These are phyloP conservation scores for Melolontha melolontha DNA, from an alignment of 2,888 invertebrate species.

Conservation along the genomic window DNA sequence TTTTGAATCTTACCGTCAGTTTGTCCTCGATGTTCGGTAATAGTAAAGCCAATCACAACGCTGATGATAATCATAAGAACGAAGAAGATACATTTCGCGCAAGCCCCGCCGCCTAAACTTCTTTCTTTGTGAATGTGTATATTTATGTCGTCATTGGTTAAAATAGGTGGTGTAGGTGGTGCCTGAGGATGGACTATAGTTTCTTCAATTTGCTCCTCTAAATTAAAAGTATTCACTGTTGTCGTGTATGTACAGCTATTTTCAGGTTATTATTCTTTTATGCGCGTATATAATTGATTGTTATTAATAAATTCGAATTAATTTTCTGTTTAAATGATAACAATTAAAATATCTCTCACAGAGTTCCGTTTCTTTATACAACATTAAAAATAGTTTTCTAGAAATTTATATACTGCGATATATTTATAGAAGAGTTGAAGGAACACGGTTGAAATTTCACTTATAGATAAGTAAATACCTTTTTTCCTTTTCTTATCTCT, in stretches of 20 bases:
- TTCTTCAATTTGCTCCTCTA: slow-evolving; percentile 50
- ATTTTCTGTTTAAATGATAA: no score
- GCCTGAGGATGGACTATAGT: slow-evolving; percentile 56
- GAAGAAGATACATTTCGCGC: slow-evolving; percentile 87
- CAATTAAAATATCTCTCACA: no score
- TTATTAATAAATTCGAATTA: no score
- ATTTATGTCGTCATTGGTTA: slow-evolving; percentile 73
- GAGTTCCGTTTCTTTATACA: neutral
- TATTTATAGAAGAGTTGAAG: slow-evolving; percentile 15
- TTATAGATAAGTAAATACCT: slow-evolving; percentile 69
- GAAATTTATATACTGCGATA: slow-evolving; percentile 9
- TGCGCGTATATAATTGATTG: no score
- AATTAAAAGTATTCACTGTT: neutral
- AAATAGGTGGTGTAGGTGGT: slow-evolving; percentile 53
- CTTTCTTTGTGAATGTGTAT: slow-evolving; percentile 83
- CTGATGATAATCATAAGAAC: slow-evolving; percentile 77
- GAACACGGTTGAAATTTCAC: neutral
- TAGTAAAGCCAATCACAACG: slow-evolving; percentile 81
- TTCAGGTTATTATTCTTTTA: no score
- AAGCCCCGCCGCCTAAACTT: slow-evolving; percentile 85
- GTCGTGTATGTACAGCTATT: neutral
- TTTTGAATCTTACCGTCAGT: slow-evolving; percentile 76
- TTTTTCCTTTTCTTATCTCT: slow-evolving; percentile 87
- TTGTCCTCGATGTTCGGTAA: slow-evolving; percentile 82
- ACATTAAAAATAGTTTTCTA: slow-evolving; percentile 39